phyloP scores from a whole-genome alignment of 2,113 vertebrate species.

The Pollimyrus isidori region DNA sequence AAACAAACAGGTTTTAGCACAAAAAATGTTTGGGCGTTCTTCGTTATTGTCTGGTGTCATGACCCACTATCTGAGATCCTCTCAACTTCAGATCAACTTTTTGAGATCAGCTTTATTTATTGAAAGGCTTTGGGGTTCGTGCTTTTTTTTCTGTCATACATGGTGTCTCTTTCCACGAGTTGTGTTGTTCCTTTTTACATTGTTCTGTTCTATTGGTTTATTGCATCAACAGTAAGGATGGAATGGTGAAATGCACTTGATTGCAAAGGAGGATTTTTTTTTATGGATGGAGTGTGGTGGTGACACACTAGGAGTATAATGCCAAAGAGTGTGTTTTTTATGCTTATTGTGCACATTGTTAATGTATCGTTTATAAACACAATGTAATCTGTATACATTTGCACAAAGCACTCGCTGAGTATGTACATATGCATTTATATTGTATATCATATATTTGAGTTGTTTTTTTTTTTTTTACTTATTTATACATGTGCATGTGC shows the following conservation, averaged over 20 bases:
- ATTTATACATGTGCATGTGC: constrained; percentile 57
- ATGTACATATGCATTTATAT: constrained; percentile 51
- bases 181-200: background rate
- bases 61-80: background rate
- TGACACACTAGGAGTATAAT: constrained; percentile 36
- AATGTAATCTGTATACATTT: constrained; percentile 34
- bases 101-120: background rate
- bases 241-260: constrained; percentile 17
- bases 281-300: constrained; percentile 22
- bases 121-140: background rate
- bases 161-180: background rate
- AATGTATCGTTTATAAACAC: constrained; percentile 30
- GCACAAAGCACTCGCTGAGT: constrained; percentile 44
- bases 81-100: background rate
- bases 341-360: constrained; percentile 23
- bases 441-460: constrained; percentile 38
- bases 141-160: background rate
- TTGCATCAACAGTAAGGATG: constrained; percentile 12
- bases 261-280: constrained; percentile 2
- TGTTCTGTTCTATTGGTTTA: constrained; percentile 20
- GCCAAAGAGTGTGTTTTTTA: constrained; percentile 56
- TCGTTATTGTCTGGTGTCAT: background rate
- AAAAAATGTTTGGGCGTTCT: background rate
- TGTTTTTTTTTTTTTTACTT: constrained; percentile 39
- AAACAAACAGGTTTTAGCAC: background rate